These are phyloP conservation scores for Panopea generosa DNA, from an alignment of 2,888 invertebrate species.

Conservation along the genomic window DNA sequence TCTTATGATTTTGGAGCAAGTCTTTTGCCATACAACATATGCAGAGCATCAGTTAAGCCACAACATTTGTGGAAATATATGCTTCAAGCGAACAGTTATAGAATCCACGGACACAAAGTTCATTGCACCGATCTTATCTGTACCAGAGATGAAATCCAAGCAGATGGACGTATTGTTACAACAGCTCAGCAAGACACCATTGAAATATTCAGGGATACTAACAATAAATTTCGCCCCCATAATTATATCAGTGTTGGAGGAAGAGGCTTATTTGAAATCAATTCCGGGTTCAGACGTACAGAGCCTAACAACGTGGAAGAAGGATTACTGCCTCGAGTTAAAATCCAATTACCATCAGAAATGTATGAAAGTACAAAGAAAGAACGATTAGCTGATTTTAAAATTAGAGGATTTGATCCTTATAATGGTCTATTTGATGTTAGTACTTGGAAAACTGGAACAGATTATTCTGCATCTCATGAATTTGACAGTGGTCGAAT, in stretches of 20 bases:
- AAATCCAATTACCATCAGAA: conserved; percentile 6
- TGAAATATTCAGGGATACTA: conserved; percentile 16
- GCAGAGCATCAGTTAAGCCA: conserved; percentile 1
- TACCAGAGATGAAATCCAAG: conserved; percentile 25
- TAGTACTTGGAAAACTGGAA: conserved; percentile 1
- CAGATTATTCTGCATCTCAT: neutral
- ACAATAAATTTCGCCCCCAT: conserved; percentile 17
- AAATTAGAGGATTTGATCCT: neutral
- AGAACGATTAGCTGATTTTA: neutral
- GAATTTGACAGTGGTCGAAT: conserved; percentile 3
- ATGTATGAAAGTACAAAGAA: neutral
- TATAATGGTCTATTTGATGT: conserved; percentile 20
- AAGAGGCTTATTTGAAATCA: neutral
- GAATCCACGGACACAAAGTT: neutral
- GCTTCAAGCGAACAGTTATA: neutral
- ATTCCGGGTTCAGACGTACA: neutral
- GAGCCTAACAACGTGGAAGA: conserved; percentile 4
- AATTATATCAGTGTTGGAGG: conserved; percentile 2
- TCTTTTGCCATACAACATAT: conserved; percentile 12
- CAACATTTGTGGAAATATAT: neutral
- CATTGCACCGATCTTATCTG: neutral
- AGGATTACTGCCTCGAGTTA: conserved; percentile 2
- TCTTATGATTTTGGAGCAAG: conserved; percentile 4
- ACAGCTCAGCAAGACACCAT: conserved; percentile 6
- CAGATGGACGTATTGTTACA: conserved; percentile 20